A percentile compares a stretch with the other conserved stretches of the same genome.
phyloP scores from a whole-genome alignment of 2,113 vertebrate genomes.

The Megaleporinus macrocephalus region DNA sequence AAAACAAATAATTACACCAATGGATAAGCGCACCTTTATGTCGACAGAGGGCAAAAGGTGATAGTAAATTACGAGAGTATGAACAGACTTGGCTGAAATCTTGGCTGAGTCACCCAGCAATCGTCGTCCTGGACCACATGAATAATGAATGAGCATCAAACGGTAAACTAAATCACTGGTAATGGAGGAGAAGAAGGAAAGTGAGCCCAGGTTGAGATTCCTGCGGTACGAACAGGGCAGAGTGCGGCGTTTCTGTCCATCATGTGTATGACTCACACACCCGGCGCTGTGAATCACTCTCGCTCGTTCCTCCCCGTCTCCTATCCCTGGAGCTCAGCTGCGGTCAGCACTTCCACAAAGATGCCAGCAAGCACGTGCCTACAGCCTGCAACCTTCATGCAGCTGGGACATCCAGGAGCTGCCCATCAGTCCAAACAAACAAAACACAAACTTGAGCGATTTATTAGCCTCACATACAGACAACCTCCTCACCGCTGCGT shows the following conservation, averaged over 20 bases:
- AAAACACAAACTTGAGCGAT: neutral
- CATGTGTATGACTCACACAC: neutral
- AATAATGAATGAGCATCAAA: neutral
- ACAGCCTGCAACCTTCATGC: neutral
- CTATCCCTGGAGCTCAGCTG: neutral
- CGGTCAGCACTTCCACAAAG: neutral
- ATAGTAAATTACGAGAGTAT: neutral
- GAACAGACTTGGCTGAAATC: neutral
- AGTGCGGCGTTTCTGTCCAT: neutral
- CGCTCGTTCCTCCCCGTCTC: neutral
- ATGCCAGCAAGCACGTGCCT: neutral
- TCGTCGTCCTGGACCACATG: neutral
- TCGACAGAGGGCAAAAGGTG: conserved; percentile 7
- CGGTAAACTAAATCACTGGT: neutral
- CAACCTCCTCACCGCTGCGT: neutral
- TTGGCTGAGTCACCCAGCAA: neutral
- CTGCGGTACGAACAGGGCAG: neutral
- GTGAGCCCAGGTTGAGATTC: too few species aligned
- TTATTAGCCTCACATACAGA: neutral
- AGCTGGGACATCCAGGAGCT: neutral
- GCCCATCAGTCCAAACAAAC: neutral
- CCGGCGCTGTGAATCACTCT: neutral
- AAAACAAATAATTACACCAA: neutral
- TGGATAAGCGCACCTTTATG: neutral
- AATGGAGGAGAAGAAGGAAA: neutral